Evolutionary conservation across 2,113 vertebrate species (phyloP), one percentile per base, ranked within the genome.

Genomic region (Cinclus mexicanus): DNA sequence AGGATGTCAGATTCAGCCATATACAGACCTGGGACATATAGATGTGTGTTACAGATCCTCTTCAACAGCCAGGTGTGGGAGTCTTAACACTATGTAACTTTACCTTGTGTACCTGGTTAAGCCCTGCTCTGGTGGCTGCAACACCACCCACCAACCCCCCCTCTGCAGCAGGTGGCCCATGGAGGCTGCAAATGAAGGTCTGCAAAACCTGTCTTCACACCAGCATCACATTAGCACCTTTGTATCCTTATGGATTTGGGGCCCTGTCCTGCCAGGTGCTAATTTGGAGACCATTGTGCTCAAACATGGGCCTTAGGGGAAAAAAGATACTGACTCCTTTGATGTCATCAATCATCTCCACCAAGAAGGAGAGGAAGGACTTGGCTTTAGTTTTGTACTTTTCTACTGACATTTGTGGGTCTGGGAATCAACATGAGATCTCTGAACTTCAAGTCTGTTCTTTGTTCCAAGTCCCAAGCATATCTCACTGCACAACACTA

Each of bases 171-270:
- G 21, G 63, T 25, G 42, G 25, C 53, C 25, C 37, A 22, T 25
- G 61, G 71, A 77, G 21, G 31, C 44, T 59, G 61, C 31, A 59
- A 2, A 16, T 41, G 10, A 24, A 25, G 2, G 4, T 2, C 49
- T 31, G 11, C 8, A 52, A 61, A 70, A 31, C 33, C 44, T 75
- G 11, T 56, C 49, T 47, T 75, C 2, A 2, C 67, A 75, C 15
- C 87, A 85, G 3, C 26, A 52, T 11, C 61, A 39, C 0, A 0
- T 7, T 3, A 39, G 19, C 14, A n/a, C 52, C 55, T 68, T 12
- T 47, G 29, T 4, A n/a, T 12, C 47, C 44, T 24, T 19, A 2
- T 15, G 80, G 47, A 29, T 26, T 29, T 42, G 53, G 19, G 24
- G 17, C 14, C 17, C 28, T 64, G 13, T 13, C 46, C 76, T n/a